Conservation (phyloP, 2,113 vertebrate genomes). For the Laticauda colubrina region DNA sequence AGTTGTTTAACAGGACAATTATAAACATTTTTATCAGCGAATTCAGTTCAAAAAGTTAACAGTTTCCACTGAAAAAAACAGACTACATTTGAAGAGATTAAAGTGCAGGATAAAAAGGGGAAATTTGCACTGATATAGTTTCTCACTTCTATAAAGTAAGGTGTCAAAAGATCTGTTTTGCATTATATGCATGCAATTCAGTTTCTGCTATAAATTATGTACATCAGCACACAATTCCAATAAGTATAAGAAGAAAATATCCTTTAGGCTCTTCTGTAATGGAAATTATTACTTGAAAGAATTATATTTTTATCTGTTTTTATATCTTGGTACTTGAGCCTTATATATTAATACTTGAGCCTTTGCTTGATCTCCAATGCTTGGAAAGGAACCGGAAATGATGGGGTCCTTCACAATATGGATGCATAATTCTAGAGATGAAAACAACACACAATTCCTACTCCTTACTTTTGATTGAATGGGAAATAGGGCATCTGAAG, state of each 20-base stretch:
- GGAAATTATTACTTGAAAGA: background rate
- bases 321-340: background rate
- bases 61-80: background rate
- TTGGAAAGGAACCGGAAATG: background rate
- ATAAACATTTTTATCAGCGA: background rate
- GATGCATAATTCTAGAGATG: background rate
- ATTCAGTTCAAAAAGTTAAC: background rate
- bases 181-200: background rate
- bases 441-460: background rate
- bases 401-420: background rate
- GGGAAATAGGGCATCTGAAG: background rate
- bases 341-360: background rate
- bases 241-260: background rate
- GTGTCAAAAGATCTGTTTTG: background rate
- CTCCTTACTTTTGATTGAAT: background rate
- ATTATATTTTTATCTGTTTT: background rate
- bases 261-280: background rate
- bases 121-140: background rate
- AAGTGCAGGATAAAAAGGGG: background rate
- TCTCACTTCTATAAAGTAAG: background rate
- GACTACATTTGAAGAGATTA: background rate
- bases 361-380: background rate
- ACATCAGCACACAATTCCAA: background rate
- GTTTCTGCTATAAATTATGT: background rate
- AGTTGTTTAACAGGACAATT: conserved; percentile 1